Conservation (phyloP, 2,113 vertebrate genomes). For the Larimichthys polyactis region DNA sequence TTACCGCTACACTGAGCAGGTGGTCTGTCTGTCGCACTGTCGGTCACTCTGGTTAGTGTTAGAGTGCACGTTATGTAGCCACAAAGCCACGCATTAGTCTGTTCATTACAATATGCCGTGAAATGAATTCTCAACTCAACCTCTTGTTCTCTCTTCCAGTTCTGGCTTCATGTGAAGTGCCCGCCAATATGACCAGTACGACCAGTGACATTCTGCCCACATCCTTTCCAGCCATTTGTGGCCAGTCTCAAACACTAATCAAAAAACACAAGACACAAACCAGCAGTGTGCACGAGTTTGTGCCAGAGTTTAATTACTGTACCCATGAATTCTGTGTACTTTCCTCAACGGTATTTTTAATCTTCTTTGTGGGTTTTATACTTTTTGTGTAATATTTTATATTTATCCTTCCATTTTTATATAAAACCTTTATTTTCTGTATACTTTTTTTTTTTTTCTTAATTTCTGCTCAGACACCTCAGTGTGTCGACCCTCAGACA, state of each 20-base stretch:
- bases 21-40: too few relatives aligned
- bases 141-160: conserved; percentile 54
- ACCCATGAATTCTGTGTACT: conserved; percentile 37
- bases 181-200: conserved; percentile 38
- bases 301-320: conserved; percentile 68
- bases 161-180: conserved; percentile 84
- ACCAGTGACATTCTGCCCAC: conserved; percentile 50
- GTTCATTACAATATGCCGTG: neutral
- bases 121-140: neutral
- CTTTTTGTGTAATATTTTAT: conserved; percentile 60
- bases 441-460: conserved; percentile 10
- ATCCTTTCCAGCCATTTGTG: conserved; percentile 35
- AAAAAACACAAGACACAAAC: conserved; percentile 27
- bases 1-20: too few relatives aligned
- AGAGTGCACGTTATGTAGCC: too few relatives aligned
- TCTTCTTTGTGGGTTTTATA: conserved; percentile 51
- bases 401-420: conserved; percentile 70
- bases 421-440: conserved; percentile 34
- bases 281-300: conserved; percentile 34
- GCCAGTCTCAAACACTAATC: conserved; percentile 66
- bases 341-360: conserved; percentile 49
- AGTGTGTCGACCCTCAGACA: conserved; percentile 3
- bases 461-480: neutral
- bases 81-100: too few relatives aligned
- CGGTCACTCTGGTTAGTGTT: too few relatives aligned